A percentile compares a stretch with the other conserved stretches of the same genome.
Evolutionary conservation across 2,797 vertebrate species (phyloP).

Genomic region (Enteromius radiatus): DNA sequence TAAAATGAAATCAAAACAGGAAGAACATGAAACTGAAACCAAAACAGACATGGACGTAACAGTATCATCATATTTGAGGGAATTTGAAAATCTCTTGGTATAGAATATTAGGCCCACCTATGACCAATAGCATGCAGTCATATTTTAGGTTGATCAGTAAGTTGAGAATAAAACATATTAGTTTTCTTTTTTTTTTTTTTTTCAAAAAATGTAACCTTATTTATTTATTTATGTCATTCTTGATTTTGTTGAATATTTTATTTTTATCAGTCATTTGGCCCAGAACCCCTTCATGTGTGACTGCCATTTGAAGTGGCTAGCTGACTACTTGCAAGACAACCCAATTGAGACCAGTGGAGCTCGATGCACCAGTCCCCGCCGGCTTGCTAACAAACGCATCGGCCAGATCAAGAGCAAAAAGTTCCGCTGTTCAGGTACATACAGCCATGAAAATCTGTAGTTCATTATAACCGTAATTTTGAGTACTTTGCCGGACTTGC

Average conservation of each 20-base stretch:
- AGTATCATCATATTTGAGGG: neutral
- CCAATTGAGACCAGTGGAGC: constrained; percentile 92
- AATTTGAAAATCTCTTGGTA: neutral
- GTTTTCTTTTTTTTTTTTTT: neutral
- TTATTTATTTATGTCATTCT: neutral
- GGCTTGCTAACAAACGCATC: constrained; percentile 90
- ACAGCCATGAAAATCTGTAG: constrained; percentile 17
- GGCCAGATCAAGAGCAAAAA: constrained; percentile 96
- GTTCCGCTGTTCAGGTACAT: constrained; percentile 89
- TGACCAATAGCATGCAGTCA: neutral
- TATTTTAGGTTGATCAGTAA: neutral
- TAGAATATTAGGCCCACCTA: neutral
- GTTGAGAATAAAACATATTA: neutral
- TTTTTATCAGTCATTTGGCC: constrained; percentile 86
- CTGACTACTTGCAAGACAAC: constrained; percentile 97
- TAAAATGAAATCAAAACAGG: too few relatives aligned
- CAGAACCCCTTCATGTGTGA: constrained; percentile 99
- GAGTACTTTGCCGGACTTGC: neutral
- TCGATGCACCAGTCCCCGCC: constrained; percentile 84
- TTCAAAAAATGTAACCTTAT: neutral
- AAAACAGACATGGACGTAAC: too few relatives aligned
- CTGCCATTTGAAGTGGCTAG: constrained; percentile 99
- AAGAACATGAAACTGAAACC: too few relatives aligned
- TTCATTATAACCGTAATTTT: neutral
- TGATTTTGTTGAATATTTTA: constrained; percentile 17